phyloP scores from a whole-genome alignment of 2,797 vertebrate genomes.

The Dendrocincla fuliginosa region DNA sequence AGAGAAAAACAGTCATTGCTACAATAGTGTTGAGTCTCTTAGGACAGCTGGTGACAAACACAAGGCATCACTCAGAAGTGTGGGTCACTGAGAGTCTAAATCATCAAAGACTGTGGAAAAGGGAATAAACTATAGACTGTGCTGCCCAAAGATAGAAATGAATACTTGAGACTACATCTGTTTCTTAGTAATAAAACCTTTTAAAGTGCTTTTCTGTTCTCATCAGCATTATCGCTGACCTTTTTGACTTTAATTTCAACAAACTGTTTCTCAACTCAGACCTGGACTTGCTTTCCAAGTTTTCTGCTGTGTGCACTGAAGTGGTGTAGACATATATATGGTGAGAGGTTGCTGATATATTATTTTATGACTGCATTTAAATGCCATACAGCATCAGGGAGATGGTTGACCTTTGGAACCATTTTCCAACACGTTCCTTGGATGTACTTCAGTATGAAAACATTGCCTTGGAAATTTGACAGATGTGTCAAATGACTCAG shows the following conservation, averaged over 20 bases:
- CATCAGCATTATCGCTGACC: not conserved
- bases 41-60: not conserved
- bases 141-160: not conserved
- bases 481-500: conserved; percentile 12
- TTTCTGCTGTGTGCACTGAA: not conserved
- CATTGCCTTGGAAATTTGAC: not conserved
- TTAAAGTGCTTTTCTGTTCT: not conserved
- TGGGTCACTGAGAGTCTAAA: not conserved
- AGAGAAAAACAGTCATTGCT: not conserved
- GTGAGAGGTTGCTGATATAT: not conserved
- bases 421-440: not conserved
- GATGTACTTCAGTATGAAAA: not conserved
- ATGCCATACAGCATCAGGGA: not conserved
- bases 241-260: not conserved
- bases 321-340: accelerated
- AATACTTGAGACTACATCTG: not conserved
- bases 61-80: not conserved
- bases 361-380: not conserved
- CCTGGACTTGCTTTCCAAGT: not conserved
- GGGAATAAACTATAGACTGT: not conserved
- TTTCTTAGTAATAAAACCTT: not conserved
- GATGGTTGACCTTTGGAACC: not conserved
- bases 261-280: not conserved
- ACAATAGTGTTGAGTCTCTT: not conserved
- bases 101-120: not conserved